These are phyloP conservation scores for Hyposoter dolosus DNA, from an alignment of 2,888 invertebrate species.

Conservation along the genomic window DNA sequence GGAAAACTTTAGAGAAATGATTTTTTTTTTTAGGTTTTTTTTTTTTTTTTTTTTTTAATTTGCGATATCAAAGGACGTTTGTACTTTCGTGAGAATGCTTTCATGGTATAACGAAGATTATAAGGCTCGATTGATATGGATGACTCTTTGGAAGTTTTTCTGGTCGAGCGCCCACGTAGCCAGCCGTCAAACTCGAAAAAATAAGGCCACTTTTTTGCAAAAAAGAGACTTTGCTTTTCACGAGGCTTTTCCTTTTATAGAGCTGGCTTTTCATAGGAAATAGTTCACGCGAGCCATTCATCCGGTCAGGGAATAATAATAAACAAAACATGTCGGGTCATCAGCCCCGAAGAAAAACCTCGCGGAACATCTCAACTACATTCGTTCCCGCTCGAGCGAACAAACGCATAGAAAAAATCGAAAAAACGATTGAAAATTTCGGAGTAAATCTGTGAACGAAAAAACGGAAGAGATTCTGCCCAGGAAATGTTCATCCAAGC, in stretches of 20 bases:
- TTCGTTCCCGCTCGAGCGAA: background rate
- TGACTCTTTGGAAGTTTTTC: conserved; percentile 48
- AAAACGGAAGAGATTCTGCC: background rate
- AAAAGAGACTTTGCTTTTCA: background rate
- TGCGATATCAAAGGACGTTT: background rate
- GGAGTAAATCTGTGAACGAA: background rate
- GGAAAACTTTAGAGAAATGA: background rate
- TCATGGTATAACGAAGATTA: conserved; percentile 26
- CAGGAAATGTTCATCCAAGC: background rate
- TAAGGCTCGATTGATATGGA: conserved; percentile 28
- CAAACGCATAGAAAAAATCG: background rate
- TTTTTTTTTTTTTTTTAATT: background rate
- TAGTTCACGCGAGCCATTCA: conserved; percentile 24
- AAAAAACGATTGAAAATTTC: background rate
- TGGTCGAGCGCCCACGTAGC: conserved; percentile 40
- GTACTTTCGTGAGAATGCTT: conserved; percentile 29
- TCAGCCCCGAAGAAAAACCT: conserved; percentile 1
- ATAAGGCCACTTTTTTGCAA: conserved; percentile 10
- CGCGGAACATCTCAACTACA: background rate
- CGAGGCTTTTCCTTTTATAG: conserved; percentile 19
- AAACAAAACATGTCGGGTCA: conserved; percentile 31
- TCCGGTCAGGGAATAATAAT: conserved; percentile 13
- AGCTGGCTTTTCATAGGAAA: background rate
- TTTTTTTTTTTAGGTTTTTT: background rate
- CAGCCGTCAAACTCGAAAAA: conserved; percentile 23